These are phyloP conservation scores for Noctuana brunneofusca DNA, from an alignment of 2,888 invertebrate genomes.

Conservation along the genomic window DNA sequence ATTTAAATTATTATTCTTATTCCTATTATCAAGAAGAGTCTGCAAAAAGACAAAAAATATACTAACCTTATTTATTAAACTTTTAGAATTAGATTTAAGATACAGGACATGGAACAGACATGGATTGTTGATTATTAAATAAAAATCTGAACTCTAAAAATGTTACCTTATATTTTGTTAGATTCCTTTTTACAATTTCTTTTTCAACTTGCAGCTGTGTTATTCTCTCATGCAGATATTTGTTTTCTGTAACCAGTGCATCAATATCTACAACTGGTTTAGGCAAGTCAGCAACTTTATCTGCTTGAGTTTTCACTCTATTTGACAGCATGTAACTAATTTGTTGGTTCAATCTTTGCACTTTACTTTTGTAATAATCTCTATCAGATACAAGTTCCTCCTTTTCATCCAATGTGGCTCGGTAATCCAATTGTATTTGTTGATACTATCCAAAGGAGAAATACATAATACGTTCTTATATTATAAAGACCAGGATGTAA, in stretches of 20 bases:
- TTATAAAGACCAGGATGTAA: too few relatives aligned
- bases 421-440: slow-evolving; percentile 89
- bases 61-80: too few relatives aligned
- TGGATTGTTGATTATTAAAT: background rate
- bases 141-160: background rate
- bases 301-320: slow-evolving; percentile 68
- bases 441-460: slow-evolving; percentile 76
- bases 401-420: slow-evolving; percentile 91
- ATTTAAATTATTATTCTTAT: slow-evolving; percentile 87
- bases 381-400: slow-evolving; percentile 91
- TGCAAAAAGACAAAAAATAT: slow-evolving; percentile 56
- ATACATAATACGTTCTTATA: background rate
- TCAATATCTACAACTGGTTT: slow-evolving; percentile 89
- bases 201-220: slow-evolving; percentile 91
- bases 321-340: slow-evolving; percentile 84
- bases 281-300: slow-evolving; percentile 53
- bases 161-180: slow-evolving; percentile 88
- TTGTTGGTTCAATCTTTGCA: slow-evolving; percentile 91
- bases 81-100: too few relatives aligned
- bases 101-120: too few relatives aligned
- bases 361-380: slow-evolving; percentile 92
- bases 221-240: slow-evolving; percentile 91
- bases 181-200: slow-evolving; percentile 87
- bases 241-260: slow-evolving; percentile 91
- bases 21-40: slow-evolving; percentile 88